Evolutionary conservation across 2,797 vertebrate genomes (phyloP), one percentile per base, ranked within the genome.

Genomic region (Otolemur crassicaudatus): DNA sequence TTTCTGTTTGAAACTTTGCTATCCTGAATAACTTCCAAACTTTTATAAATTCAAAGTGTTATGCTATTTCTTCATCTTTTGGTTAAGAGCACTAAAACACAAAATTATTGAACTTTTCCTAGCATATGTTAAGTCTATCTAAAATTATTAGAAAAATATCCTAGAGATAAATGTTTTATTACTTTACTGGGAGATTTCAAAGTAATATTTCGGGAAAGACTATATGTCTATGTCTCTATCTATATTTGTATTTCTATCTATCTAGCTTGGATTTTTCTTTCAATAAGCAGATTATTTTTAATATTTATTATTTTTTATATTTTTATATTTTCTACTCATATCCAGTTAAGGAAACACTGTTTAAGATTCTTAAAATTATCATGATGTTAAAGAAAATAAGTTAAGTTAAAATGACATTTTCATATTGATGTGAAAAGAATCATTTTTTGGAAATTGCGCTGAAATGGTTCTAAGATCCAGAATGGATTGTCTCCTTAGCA

Each of bases 1-100:
- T 80, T 95, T 69, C 58, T 61, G 5, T 70, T 91, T 88, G 11
- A 88, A 95, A 67, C 4, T 20, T 87, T 20, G 16, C 12, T 11
- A 86, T 87, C n/a, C 46, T 58, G 19, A 83, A 56, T 40, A 89
- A 19, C 46, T 75, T 80, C 76, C 5, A 81, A 76, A 2, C 29
- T 94, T 97, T 77, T 6, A 84, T 81, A 87, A 88, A 91, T 96
- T 96, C 13, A 27, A 79, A 91, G 70, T 34, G 0, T 82, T 46
- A 72, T 83, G 13, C 31, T 67, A 67, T 2, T 76, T 70, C 5
- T 60, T 53, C 40, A 88, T 72, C 4, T 40, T 87, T 91, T 73
- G 34, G 85, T 95, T 89, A 63, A 70, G 22, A 69, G 29, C 0
- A 95, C 65, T 85, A 79, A 84, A 79, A 25, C 13, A 72, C 2